Evolutionary conservation across 2,113 vertebrate species (phyloP).

Genomic region (Ascaphus truei): DNA sequence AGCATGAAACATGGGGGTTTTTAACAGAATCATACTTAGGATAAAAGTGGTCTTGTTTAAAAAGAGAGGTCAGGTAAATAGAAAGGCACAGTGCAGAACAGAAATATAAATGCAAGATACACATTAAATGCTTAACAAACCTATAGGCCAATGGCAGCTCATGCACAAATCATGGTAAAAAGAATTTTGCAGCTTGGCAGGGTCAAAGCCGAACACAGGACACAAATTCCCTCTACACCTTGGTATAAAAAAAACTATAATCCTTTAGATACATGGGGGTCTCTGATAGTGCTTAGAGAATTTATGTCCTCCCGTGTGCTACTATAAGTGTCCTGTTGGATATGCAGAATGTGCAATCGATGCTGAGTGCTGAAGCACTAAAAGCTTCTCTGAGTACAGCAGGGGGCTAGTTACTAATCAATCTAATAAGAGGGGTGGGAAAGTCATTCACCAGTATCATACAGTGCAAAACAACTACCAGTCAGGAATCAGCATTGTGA

Average conservation of each 20-base stretch:
- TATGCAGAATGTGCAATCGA: slow-evolving; percentile 19
- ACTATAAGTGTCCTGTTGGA: slow-evolving; percentile 20
- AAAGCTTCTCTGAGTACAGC: slow-evolving; percentile 17
- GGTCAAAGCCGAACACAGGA: not conserved
- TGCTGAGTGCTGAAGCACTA: slow-evolving; percentile 1
- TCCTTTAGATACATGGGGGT: slow-evolving; percentile 13
- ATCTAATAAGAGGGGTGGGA: slow-evolving; percentile 1
- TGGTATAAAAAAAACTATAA: not conserved
- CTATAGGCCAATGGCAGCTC: not conserved
- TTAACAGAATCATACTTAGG: too few species aligned
- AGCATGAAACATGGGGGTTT: too few species aligned
- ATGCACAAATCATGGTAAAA: not conserved
- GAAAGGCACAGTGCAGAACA: too few species aligned
- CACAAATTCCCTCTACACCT: not conserved
- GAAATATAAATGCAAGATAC: too few species aligned
- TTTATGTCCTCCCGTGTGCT: slow-evolving; percentile 7
- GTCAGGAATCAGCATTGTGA: slow-evolving; percentile 13
- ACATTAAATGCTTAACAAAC: too few species aligned
- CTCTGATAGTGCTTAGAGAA: slow-evolving; percentile 12
- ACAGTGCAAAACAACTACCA: not conserved
- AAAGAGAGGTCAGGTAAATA: too few species aligned
- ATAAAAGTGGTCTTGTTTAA: too few species aligned
- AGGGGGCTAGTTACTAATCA: slow-evolving; percentile 34
- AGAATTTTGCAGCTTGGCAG: not conserved
- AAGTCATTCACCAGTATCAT: not conserved